These are phyloP conservation scores for Yoshiicerus persimilis DNA, from an alignment of 1,140 invertebrate species.

Conservation along the genomic window DNA sequence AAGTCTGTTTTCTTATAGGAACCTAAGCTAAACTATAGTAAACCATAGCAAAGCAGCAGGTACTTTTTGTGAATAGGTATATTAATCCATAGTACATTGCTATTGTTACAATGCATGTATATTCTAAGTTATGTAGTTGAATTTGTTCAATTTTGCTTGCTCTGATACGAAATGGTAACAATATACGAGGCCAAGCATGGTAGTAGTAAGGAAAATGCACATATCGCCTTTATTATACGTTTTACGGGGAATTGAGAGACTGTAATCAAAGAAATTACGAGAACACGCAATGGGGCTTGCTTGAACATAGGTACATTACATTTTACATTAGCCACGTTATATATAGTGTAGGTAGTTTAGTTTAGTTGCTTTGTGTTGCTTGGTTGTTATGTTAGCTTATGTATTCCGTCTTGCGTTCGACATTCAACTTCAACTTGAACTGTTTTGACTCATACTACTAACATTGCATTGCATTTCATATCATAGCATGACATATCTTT, in stretches of 20 bases:
- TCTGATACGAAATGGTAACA: neutral
- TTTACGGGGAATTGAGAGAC: slow-evolving; percentile 41
- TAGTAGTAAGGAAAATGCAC: neutral
- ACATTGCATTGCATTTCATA: slow-evolving; percentile 15
- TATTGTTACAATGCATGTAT: neutral
- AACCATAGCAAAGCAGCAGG: neutral
- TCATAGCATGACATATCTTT: slow-evolving; percentile 20
- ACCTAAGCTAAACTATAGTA: too few relatives aligned
- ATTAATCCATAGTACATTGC: neutral
- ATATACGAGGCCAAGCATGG: neutral
- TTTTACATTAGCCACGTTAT: neutral
- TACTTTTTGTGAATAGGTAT: neutral
- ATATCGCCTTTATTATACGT: slow-evolving; percentile 36
- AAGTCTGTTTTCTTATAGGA: too few relatives aligned
- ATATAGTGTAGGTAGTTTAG: neutral
- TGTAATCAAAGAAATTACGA: slow-evolving; percentile 43
- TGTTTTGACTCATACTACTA: neutral
- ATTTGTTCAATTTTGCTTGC: neutral
- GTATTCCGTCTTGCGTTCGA: slow-evolving; percentile 1
- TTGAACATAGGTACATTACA: neutral
- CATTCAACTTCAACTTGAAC: slow-evolving; percentile 22
- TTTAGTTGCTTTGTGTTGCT: neutral
- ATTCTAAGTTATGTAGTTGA: neutral
- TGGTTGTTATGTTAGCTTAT: neutral
- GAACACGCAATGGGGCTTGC: slow-evolving; percentile 24